Evolutionary conservation across 1,140 invertebrate species (phyloP).

Genomic region (Cherax destructor): DNA sequence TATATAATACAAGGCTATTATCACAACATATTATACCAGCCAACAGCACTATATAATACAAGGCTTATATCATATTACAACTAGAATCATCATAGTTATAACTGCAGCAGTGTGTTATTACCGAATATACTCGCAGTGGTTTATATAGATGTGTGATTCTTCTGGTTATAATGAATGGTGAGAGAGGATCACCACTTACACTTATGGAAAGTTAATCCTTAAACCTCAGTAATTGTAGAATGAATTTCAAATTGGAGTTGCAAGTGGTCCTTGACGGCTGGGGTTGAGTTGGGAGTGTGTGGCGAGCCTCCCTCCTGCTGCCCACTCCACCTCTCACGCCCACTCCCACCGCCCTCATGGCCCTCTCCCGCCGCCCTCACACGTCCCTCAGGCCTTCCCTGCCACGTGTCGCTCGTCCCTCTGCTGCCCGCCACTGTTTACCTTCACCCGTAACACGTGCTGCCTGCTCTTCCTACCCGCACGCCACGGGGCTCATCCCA

Average conservation of each 20-base stretch:
- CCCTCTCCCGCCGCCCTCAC: background rate
- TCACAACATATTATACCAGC: no score
- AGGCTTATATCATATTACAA: no score
- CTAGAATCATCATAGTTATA: no score
- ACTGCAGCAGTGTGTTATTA: no score
- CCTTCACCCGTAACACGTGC: conserved; percentile 36
- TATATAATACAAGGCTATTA: no score
- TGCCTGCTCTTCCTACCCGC: background rate
- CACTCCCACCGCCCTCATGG: background rate
- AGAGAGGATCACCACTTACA: background rate
- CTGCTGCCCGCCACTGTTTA: conserved; percentile 21
- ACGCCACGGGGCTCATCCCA: no score
- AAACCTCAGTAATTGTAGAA: conserved; percentile 31
- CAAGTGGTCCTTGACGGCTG: conserved; percentile 29
- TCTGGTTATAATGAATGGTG: no score
- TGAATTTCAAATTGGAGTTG: conserved; percentile 27
- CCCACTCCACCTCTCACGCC: background rate
- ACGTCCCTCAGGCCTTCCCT: background rate
- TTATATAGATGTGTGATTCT: no score
- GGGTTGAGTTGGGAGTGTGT: background rate
- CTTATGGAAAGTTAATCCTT: background rate
- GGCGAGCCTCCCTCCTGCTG: background rate
- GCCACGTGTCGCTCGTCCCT: conserved; percentile 1
- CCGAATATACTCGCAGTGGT: no score
- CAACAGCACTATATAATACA: no score